These are phyloP conservation scores for Chloebia gouldiae DNA, from an alignment of 2,113 vertebrate genomes.

Conservation along the genomic window DNA sequence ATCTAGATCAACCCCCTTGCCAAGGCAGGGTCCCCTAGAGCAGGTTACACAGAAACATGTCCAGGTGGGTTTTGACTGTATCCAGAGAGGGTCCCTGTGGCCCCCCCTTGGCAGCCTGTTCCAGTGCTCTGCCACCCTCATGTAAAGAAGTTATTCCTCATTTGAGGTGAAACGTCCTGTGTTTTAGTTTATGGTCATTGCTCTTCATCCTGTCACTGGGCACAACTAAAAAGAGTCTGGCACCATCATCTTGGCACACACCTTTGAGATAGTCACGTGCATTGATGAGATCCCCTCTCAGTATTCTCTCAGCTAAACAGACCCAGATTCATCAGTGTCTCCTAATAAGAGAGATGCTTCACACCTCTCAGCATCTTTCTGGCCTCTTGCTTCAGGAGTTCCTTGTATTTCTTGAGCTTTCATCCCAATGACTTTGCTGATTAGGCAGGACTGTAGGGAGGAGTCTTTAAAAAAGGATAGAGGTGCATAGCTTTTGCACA, in stretches of 20 bases:
- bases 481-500: background rate
- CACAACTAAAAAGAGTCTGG: background rate
- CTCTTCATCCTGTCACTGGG: background rate
- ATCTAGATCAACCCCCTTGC: background rate
- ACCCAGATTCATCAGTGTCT: background rate
- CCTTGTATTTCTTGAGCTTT: background rate
- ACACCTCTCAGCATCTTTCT: background rate
- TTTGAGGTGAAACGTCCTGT: background rate
- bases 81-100: no score
- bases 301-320: background rate
- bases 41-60: accelerated
- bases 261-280: background rate
- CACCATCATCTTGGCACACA: background rate
- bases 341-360: background rate
- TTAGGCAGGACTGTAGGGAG: background rate
- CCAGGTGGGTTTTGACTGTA: background rate
- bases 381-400: background rate
- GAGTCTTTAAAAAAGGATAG: background rate
- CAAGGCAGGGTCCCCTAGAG: background rate
- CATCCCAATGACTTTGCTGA: background rate
- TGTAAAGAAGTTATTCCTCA: background rate
- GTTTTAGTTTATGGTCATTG: background rate
- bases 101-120: background rate
- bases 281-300: background rate
- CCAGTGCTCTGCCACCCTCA: background rate